Percentiles rank a stretch among this genome's conserved stretches.
Conservation (phyloP, 2,113 vertebrate species). For the Galbula dea region DNA sequence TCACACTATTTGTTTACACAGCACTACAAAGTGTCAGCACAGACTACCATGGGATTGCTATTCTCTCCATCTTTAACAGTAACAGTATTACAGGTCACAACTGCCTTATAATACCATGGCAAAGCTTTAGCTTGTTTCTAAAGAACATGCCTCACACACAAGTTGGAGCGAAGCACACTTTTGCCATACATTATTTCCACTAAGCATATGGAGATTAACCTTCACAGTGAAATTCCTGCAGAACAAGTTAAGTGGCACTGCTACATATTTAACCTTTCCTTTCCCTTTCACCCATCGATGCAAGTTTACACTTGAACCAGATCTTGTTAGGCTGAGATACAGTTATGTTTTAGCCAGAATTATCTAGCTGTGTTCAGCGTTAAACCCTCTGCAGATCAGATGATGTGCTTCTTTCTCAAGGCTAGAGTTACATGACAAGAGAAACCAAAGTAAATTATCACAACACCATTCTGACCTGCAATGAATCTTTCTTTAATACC, state of each 20-base stretch:
- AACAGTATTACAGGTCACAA: not conserved
- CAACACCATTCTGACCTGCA: not conserved
- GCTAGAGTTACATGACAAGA: not conserved
- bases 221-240: slow-evolving; percentile 13
- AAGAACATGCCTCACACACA: not conserved
- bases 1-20: not conserved
- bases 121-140: not conserved
- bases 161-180: not conserved
- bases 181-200: not conserved
- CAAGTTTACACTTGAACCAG: slow-evolving; percentile 18
- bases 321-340: not conserved
- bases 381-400: not conserved
- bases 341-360: not conserved
- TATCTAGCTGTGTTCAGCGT: not conserved
- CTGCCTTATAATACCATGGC: not conserved
- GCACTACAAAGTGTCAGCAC: not conserved
- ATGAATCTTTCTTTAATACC: not conserved
- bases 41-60: not conserved
- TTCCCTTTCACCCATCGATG: not conserved
- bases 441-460: not conserved
- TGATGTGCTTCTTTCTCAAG: not conserved
- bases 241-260: not conserved
- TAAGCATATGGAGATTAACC: not conserved
- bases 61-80: not conserved
- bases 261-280: not conserved